phyloP scores from a whole-genome alignment of 2,113 vertebrate genomes.

The Zeus faber region DNA sequence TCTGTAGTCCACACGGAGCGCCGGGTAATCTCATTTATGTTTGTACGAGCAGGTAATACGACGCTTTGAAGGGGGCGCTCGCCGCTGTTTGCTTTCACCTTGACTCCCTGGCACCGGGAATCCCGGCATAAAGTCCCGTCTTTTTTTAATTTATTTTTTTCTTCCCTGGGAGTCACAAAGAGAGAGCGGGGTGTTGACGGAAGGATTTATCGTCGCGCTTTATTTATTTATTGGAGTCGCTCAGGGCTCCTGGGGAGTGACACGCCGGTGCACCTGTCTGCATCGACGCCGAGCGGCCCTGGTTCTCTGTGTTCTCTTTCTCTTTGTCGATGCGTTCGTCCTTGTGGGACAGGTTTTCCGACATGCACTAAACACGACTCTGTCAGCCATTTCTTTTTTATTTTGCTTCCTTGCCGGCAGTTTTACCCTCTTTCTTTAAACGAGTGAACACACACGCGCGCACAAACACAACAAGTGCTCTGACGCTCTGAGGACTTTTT shows the following conservation, averaged over 20 bases:
- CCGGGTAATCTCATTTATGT: slow-evolving; percentile 54
- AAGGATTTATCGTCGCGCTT: too few species aligned
- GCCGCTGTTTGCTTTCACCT: slow-evolving; percentile 50
- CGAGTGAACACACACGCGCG: neutral
- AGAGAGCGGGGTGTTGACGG: too few species aligned
- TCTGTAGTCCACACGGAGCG: slow-evolving; percentile 24
- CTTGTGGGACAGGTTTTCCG: too few species aligned
- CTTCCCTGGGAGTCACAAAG: neutral
- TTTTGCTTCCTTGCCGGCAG: slow-evolving; percentile 21
- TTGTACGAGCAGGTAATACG: slow-evolving; percentile 45
- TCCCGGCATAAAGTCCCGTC: too few species aligned
- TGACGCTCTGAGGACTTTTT: too few species aligned
- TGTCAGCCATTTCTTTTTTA: slow-evolving; percentile 1
- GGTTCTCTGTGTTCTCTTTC: neutral
- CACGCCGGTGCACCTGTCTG: neutral
- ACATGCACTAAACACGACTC: too few species aligned
- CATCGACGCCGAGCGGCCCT: neutral
- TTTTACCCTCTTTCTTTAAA: neutral
- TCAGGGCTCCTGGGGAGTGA: neutral
- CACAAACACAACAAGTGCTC: slow-evolving; percentile 7
- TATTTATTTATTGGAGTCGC: too few species aligned
- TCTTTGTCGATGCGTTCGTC: neutral
- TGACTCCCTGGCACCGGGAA: slow-evolving; percentile 28
- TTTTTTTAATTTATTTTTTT: neutral
- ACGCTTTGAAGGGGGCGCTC: slow-evolving; percentile 29